phyloP scores from a whole-genome alignment of 2,113 vertebrate genomes.

The Corythaixoides concolor region DNA sequence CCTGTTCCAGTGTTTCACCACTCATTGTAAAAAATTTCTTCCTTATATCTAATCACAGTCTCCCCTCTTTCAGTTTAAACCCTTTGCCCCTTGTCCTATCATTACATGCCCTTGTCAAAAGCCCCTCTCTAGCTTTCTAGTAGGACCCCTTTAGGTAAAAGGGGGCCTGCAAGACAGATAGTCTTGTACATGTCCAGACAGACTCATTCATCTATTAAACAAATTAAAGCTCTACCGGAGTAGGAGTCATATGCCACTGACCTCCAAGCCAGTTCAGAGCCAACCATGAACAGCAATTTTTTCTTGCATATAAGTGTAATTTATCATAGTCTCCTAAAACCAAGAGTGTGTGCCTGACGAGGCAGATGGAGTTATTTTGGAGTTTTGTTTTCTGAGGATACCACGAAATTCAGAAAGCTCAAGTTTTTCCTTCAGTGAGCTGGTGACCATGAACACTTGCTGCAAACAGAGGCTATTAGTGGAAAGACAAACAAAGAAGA shows the following conservation, averaged over 20 bases:
- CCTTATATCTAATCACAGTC: too few species aligned
- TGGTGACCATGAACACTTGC: neutral
- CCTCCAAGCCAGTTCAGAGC: neutral
- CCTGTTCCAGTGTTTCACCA: too few species aligned
- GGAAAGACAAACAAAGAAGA: neutral
- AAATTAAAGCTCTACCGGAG: neutral
- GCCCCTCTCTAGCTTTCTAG: too few species aligned
- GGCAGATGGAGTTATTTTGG: neutral
- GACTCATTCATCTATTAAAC: neutral
- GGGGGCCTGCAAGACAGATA: too few species aligned
- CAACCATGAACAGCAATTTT: neutral
- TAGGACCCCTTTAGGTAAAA: too few species aligned
- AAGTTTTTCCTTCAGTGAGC: neutral
- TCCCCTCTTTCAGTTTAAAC: too few species aligned
- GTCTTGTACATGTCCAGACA: neutral
- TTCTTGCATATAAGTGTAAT: neutral
- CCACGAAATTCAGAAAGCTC: neutral
- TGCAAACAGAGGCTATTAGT: neutral
- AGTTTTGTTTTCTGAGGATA: neutral
- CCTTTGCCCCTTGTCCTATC: too few species aligned
- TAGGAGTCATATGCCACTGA: neutral
- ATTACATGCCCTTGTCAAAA: too few species aligned
- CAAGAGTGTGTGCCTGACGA: neutral
- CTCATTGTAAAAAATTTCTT: too few species aligned
- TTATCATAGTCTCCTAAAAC: neutral